A percentile compares a stretch with the other conserved stretches of the same genome.
phyloP scores from a whole-genome alignment of 2,113 vertebrate species.

The Meriones unguiculatus region DNA sequence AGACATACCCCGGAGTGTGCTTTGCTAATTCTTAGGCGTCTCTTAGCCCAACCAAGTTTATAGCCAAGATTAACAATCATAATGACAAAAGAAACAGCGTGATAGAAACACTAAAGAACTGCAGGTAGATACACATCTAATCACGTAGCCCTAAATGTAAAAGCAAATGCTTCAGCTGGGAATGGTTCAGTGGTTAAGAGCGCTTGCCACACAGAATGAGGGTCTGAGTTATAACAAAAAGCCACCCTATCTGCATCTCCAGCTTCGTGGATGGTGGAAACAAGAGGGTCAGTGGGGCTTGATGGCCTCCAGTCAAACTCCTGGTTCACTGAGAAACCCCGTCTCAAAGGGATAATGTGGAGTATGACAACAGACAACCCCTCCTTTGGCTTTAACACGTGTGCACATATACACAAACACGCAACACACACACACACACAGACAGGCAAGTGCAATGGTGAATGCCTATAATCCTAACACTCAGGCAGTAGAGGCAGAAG shows the following conservation, averaged over 20 bases:
- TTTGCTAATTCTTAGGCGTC: not conserved
- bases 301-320: not conserved
- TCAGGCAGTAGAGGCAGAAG: not conserved
- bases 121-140: not conserved
- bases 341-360: not conserved
- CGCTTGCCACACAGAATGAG: not conserved
- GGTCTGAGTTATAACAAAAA: not conserved
- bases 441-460: not conserved
- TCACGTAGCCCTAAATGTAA: not conserved
- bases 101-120: not conserved
- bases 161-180: not conserved
- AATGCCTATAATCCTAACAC: not conserved
- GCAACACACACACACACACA: not conserved
- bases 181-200: not conserved
- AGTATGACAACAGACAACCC: not conserved
- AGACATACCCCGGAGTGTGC: not conserved
- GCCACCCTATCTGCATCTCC: not conserved
- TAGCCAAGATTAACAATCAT: not conserved
- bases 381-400: not conserved
- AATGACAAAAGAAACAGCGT: not conserved
- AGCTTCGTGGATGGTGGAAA: not conserved
- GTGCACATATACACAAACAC: not conserved
- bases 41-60: not conserved
- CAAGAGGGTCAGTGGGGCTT: not conserved
- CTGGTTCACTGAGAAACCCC: not conserved